Evolutionary conservation across 30 jellyfish, hydroid and myxozoan genomes (phyloP).

Genomic region (Cassiopea xamachana): DNA sequence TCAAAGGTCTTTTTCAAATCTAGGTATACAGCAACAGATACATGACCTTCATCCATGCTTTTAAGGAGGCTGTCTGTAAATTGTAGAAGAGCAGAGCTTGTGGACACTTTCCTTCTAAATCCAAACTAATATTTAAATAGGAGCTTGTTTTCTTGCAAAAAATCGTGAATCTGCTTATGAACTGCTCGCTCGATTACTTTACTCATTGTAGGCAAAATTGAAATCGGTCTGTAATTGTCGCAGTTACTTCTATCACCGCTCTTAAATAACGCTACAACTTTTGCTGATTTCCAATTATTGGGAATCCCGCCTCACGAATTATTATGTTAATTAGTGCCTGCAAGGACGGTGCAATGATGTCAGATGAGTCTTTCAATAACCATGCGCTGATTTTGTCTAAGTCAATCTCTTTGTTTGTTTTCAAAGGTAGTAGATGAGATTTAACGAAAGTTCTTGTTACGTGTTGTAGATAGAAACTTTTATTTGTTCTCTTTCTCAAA

Average conservation of each 20-base stretch:
- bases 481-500: constrained; percentile 65
- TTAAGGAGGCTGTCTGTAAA: constrained; percentile 74
- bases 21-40: constrained; percentile 63
- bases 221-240: constrained; percentile 67
- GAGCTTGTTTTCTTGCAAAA: constrained; percentile 55
- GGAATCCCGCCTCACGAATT: constrained; percentile 66
- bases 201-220: constrained; percentile 64
- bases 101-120: constrained; percentile 47
- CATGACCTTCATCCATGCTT: constrained; percentile 82
- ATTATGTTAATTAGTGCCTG: constrained; percentile 67
- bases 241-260: constrained; percentile 64
- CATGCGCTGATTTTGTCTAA: constrained; percentile 77
- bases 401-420: constrained; percentile 74
- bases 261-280: constrained; percentile 52
- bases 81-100: constrained; percentile 73
- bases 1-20: constrained; percentile 74
- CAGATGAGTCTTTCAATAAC: constrained; percentile 78
- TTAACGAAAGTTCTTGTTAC: constrained; percentile 73
- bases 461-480: constrained; percentile 69
- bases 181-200: constrained; percentile 72
- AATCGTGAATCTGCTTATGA: constrained; percentile 66
- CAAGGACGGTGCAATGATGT: constrained; percentile 76
- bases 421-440: constrained; percentile 59
- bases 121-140: constrained; percentile 48
- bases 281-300: constrained; percentile 73